These are phyloP conservation scores for Anthophora plumipes DNA, from an alignment of 2,888 invertebrate genomes.

Conservation along the genomic window DNA sequence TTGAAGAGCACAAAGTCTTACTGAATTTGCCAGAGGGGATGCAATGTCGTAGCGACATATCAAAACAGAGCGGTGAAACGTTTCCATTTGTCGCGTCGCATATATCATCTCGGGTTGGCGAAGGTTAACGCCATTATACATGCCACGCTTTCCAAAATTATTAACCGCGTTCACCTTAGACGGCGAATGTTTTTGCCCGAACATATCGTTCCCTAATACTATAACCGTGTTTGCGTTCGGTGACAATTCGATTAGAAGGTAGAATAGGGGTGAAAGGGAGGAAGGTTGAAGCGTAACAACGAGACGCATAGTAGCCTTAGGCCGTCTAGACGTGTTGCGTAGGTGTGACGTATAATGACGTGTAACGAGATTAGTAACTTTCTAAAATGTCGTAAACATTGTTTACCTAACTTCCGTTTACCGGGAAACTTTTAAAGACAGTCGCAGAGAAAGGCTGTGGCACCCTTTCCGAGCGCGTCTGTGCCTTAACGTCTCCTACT, in stretches of 20 bases:
- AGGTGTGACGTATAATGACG: constrained; percentile 54
- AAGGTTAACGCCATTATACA: constrained; percentile 21
- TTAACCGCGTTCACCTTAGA: constrained; percentile 50
- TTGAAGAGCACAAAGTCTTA: not conserved
- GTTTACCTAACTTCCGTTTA: constrained; percentile 54
- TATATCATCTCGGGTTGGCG: constrained; percentile 7
- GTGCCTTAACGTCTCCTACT: constrained; percentile 10
- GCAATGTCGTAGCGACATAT: not conserved
- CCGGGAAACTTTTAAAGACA: constrained; percentile 42
- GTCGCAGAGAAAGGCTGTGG: constrained; percentile 1
- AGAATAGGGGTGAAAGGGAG: constrained; percentile 32
- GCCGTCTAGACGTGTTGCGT: constrained; percentile 58
- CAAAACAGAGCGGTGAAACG: not conserved
- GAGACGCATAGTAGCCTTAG: constrained; percentile 53
- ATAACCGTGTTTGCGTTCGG: constrained; percentile 67
- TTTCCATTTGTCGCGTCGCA: constrained; percentile 14
- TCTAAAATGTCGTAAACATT: constrained; percentile 55
- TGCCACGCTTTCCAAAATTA: constrained; percentile 52
- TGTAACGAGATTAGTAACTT: constrained; percentile 56
- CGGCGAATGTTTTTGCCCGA: constrained; percentile 50
- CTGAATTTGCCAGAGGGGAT: not conserved
- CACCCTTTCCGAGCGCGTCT: not conserved
- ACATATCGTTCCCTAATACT: constrained; percentile 66
- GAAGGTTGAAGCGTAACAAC: constrained; percentile 34
- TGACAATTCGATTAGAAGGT: constrained; percentile 69